Conservation (phyloP, 2,113 vertebrate genomes). For the Nannospalax galili region DNA sequence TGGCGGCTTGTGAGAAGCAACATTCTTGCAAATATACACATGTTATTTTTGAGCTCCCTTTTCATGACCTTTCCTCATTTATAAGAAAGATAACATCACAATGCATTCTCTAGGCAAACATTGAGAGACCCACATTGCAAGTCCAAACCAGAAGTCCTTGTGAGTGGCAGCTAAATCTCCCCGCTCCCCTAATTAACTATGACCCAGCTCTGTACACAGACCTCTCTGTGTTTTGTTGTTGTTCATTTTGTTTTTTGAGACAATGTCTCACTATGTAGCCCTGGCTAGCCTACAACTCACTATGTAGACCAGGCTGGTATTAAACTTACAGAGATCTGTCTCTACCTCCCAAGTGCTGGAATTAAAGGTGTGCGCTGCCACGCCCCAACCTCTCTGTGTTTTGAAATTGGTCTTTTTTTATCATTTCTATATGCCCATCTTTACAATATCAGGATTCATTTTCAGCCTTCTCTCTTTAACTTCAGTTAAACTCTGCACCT, state of each 20-base stretch:
- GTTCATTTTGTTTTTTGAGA: no score
- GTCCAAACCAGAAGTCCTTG: neutral
- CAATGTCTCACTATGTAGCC: no score
- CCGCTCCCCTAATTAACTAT: neutral
- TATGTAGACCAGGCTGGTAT: no score
- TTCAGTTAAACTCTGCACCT: neutral
- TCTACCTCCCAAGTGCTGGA: no score
- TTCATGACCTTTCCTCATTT: constrained; percentile 22
- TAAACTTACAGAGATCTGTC: no score
- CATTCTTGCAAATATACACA: neutral
- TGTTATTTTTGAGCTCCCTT: neutral
- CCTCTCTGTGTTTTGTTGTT: no score
- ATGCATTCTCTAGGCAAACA: neutral
- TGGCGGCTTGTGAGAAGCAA: constrained; percentile 1
- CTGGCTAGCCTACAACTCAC: no score
- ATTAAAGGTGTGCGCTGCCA: no score
- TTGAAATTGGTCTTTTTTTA: neutral
- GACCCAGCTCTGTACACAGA: neutral
- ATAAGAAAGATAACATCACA: neutral
- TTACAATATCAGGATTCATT: neutral
- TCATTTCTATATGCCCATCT: neutral
- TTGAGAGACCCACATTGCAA: neutral
- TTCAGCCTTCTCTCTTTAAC: neutral
- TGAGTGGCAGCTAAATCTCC: neutral
- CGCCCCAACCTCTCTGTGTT: neutral